Evolutionary conservation across 2,797 vertebrate species (phyloP), one percentile per base, ranked within the genome.

Genomic region (Meriones psammophilus): DNA sequence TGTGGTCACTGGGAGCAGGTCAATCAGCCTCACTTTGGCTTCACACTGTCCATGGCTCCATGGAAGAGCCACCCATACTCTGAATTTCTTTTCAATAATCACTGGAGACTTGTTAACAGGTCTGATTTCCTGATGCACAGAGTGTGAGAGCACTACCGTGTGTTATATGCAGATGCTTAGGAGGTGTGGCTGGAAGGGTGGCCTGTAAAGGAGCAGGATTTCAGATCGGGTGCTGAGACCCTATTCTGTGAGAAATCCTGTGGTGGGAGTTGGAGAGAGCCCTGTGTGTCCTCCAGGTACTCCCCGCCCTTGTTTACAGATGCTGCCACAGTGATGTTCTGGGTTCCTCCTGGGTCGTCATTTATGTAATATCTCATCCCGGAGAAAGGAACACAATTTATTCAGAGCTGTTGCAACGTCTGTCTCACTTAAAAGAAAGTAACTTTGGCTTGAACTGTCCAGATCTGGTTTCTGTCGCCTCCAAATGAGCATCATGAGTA

Each of bases 1-100:
- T 97, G 97, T 96, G 97, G 97, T 93, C 92, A 28, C 46, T 66
- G 58, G 24, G 14, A 94, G 76, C 66, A 89, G 42, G 87, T 46
- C 26, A 66, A 74, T 73, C 28, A 42, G 12, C 13, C 5, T 69
- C 26, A 30, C 71, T 93, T 89, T 94, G 0, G 81, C 39, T 89
- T 95, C 46, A 28, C 33, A 13, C 74, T 71, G 50, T 90, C 68
- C 79, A 28, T 64, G 66, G 0, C 50, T 89, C 50, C 9, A 8
- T 76, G 36, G 14, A 91, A 39, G n/a, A 85, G 79, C 83, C 46
- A 83, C 18, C 9, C 54, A 36, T 39, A 68, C 36, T 84, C 30
- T 89, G 79, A 89, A 68, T 77, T 78, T 50, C 33, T 94, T 97
- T 80, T 69, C 42, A 89, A 0, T 77, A 77, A 88, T 64, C 78